phyloP scores from a whole-genome alignment of 2,797 vertebrate species.

The Falco naumanni region DNA sequence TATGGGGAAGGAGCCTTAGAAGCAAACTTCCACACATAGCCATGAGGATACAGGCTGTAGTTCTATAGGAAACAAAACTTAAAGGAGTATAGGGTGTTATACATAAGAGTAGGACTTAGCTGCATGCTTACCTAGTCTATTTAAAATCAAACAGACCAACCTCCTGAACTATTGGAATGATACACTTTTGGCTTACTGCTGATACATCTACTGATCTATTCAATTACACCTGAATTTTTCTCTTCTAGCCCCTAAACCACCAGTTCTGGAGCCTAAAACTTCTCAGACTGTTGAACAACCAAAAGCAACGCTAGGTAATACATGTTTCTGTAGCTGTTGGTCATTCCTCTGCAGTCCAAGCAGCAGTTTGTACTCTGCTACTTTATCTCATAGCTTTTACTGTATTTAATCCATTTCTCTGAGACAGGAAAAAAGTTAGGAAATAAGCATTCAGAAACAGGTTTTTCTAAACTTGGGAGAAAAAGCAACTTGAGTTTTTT shows the following conservation, averaged over 20 bases:
- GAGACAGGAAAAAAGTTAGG: background rate
- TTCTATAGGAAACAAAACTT: background rate
- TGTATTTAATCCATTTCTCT: background rate
- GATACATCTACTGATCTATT: background rate
- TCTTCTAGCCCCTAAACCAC: conserved; percentile 56
- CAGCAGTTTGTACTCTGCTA: conserved; percentile 8
- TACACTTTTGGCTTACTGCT: background rate
- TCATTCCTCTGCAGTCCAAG: conserved; percentile 18
- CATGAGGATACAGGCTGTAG: too few relatives aligned
- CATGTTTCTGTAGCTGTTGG: conserved; percentile 37
- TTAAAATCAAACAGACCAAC: background rate
- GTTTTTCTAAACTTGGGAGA: background rate
- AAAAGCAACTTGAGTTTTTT: background rate
- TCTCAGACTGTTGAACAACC: conserved; percentile 75
- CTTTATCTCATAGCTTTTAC: conserved; percentile 5
- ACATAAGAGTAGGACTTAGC: background rate
- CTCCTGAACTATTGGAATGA: background rate
- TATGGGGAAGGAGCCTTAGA: background rate
- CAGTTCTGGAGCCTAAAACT: conserved; percentile 75
- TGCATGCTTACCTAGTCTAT: background rate
- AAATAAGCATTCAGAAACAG: background rate
- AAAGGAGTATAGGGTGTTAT: background rate
- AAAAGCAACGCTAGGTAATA: conserved; percentile 79
- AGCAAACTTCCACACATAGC: background rate
- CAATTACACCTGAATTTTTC: conserved; percentile 4